A percentile compares a stretch with the other conserved stretches of the same genome.
Evolutionary conservation across 2,797 vertebrate species (phyloP).

Genomic region (Sorex maritimensis): DNA sequence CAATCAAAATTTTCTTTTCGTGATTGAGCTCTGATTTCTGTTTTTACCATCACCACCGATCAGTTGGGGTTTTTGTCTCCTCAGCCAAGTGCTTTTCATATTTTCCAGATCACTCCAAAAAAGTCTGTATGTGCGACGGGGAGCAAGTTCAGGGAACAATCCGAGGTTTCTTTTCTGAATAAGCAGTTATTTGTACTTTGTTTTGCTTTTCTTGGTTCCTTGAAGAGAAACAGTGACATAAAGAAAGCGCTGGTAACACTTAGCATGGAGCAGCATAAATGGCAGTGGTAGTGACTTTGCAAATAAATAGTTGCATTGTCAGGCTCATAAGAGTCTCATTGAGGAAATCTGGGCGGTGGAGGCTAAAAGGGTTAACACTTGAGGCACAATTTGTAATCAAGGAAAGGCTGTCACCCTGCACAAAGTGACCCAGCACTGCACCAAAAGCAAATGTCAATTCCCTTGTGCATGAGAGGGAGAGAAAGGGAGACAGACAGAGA

Average conservation of each 20-base stretch:
- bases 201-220: conserved; percentile 85
- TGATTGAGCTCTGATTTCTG: conserved; percentile 86
- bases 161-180: conserved; percentile 85
- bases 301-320: conserved; percentile 82
- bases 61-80: conserved; percentile 80
- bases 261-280: conserved; percentile 46
- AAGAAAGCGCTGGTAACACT: conserved; percentile 79
- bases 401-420: conserved; percentile 63
- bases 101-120: conserved; percentile 88
- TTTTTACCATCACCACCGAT: conserved; percentile 87
- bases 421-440: conserved; percentile 9
- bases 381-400: conserved; percentile 65
- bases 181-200: conserved; percentile 86
- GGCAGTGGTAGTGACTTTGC: conserved; percentile 60
- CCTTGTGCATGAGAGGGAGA: background rate
- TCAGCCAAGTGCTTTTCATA: conserved; percentile 88
- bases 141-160: conserved; percentile 85
- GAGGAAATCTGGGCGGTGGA: conserved; percentile 71
- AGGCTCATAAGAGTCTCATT: conserved; percentile 68
- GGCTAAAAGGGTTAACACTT: conserved; percentile 72
- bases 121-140: conserved; percentile 82
- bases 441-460: conserved; percentile 36
- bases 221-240: conserved; percentile 82
- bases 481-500: background rate
- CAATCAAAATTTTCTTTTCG: conserved; percentile 80